Evolutionary conservation across 2,113 vertebrate species (phyloP).

Genomic region (Toxotes jaculatrix): DNA sequence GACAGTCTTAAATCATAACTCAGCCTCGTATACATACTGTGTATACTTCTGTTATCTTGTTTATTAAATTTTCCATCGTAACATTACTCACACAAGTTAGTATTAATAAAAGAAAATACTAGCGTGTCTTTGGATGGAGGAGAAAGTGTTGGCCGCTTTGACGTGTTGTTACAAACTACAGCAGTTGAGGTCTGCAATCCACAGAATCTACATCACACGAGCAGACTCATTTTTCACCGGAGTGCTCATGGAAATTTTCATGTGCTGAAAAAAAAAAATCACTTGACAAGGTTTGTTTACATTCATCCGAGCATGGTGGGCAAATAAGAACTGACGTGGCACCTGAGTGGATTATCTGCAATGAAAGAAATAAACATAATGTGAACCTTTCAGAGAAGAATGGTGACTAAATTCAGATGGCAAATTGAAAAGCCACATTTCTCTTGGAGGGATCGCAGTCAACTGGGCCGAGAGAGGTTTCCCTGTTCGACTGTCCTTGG

Average conservation of each 20-base stretch:
- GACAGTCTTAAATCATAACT: constrained; percentile 55
- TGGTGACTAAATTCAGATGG: constrained; percentile 46
- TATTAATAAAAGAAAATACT: constrained; percentile 36
- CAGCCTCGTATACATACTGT: background rate
- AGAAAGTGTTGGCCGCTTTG: constrained; percentile 49
- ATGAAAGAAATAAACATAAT: constrained; percentile 57
- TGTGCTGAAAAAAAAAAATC: constrained; percentile 59
- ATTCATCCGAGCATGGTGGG: constrained; percentile 67
- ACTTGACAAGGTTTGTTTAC: constrained; percentile 74
- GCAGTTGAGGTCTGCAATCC: constrained; percentile 66
- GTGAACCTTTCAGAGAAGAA: constrained; percentile 40
- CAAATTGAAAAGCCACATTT: constrained; percentile 31
- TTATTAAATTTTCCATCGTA: constrained; percentile 42
- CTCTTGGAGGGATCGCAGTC: constrained; percentile 29
- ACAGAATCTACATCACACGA: constrained; percentile 61
- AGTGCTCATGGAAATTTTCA: constrained; percentile 76
- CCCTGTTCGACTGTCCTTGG: constrained; percentile 61
- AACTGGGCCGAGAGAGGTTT: constrained; percentile 45
- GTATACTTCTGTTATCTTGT: constrained; percentile 53
- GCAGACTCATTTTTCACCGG: constrained; percentile 65
- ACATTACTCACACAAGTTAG: constrained; percentile 23
- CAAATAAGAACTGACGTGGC: constrained; percentile 67
- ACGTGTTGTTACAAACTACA: constrained; percentile 69
- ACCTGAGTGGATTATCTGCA: constrained; percentile 68
- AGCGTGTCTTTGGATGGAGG: constrained; percentile 17